phyloP scores from a whole-genome alignment of 2,888 invertebrate species.

The Eristalis tenax region DNA sequence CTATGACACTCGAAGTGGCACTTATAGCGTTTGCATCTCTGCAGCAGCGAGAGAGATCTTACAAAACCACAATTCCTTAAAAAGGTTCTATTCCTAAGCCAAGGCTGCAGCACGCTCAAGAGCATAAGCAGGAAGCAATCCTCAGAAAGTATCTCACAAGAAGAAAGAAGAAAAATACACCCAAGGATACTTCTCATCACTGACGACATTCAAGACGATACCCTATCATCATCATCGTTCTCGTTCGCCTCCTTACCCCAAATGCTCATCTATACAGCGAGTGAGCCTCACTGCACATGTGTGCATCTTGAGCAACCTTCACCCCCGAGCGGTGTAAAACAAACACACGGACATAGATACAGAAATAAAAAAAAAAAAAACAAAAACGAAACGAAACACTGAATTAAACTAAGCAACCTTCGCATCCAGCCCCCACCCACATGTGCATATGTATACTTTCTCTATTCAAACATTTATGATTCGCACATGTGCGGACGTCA shows the following conservation, averaged over 20 bases:
- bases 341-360: background rate
- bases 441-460: background rate
- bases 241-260: background rate
- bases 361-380: slow-evolving; percentile 6
- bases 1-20: slow-evolving; percentile 34
- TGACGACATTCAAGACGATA: slow-evolving; percentile 62
- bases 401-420: slow-evolving; percentile 65
- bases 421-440: slow-evolving; percentile 4
- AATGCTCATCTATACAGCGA: slow-evolving; percentile 53
- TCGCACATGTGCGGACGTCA: slow-evolving; percentile 14
- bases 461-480: slow-evolving; percentile 44
- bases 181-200: slow-evolving; percentile 64
- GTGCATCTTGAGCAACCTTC: slow-evolving; percentile 59
- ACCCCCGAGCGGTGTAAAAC: slow-evolving; percentile 49
- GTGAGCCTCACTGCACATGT: slow-evolving; percentile 18
- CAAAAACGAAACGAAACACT: background rate
- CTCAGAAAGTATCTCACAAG: slow-evolving; percentile 23
- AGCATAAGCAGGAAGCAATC: slow-evolving; percentile 50
- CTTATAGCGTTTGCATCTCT: background rate
- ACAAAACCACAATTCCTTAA: slow-evolving; percentile 26
- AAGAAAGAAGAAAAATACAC: slow-evolving; percentile 13
- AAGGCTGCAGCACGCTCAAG: slow-evolving; percentile 11
- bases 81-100: slow-evolving; percentile 2
- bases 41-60: background rate
- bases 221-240: slow-evolving; percentile 33